Evolutionary conservation across 2,797 vertebrate genomes (phyloP).

Genomic region (Todus mexicanus): DNA sequence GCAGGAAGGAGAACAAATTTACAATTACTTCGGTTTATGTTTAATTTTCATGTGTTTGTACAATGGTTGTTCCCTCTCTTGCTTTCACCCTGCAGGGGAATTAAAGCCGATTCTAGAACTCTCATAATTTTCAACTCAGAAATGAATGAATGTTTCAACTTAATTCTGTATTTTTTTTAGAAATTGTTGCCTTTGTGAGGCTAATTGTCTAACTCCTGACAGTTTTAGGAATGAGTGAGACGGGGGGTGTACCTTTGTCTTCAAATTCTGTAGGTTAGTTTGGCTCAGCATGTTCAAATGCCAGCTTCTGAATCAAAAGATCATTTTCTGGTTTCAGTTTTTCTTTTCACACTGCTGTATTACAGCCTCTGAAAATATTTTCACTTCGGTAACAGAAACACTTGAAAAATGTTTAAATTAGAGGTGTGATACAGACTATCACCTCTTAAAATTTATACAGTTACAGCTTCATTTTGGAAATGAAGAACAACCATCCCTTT

Average conservation of each 20-base stretch:
- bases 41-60: not conserved
- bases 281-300: slow-evolving; percentile 7
- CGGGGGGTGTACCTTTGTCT: not conserved
- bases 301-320: slow-evolving; percentile 36
- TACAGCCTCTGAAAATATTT: slow-evolving; percentile 40
- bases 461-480: not conserved
- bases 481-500: slow-evolving; percentile 16
- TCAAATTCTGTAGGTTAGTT: not conserved
- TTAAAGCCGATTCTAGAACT: not conserved
- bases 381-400: slow-evolving; percentile 31
- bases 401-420: slow-evolving; percentile 44
- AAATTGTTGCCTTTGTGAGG: not conserved
- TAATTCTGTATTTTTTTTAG: not conserved
- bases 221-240: not conserved
- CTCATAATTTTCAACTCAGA: not conserved
- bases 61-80: not conserved
- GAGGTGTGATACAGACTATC: not conserved
- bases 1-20: not conserved
- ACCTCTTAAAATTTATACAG: not conserved
- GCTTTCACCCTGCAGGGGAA: not conserved
- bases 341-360: slow-evolving; percentile 25
- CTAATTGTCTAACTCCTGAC: not conserved
- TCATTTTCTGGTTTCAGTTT: not conserved
- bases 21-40: not conserved
- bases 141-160: not conserved